These are phyloP conservation scores for Melanotaenia parkinsoni DNA, from an alignment of 2,797 vertebrate species.

Conservation along the genomic window DNA sequence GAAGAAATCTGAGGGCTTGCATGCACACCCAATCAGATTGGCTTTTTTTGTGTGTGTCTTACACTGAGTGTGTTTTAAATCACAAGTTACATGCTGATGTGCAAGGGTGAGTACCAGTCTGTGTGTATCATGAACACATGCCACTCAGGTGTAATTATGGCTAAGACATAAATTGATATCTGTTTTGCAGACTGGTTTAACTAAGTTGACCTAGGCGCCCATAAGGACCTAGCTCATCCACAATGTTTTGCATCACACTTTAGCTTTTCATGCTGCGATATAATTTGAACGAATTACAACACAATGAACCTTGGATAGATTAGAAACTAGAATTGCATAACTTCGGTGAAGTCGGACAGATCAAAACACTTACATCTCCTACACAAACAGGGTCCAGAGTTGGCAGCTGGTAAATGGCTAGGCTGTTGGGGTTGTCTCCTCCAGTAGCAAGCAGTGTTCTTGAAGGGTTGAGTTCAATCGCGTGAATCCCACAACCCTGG, in stretches of 20 bases:
- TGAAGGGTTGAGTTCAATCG: constrained; percentile 96
- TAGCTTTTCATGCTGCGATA: not conserved
- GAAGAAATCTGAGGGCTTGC: not conserved
- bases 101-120: too few species aligned
- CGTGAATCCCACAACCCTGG: constrained; percentile 97
- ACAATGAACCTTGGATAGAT: not conserved
- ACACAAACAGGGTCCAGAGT: constrained; percentile 97
- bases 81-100: too few species aligned
- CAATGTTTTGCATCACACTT: too few species aligned
- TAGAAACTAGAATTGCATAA: not conserved
- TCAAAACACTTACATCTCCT: constrained; percentile 91
- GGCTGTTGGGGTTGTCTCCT: constrained; percentile 98
- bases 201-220: too few species aligned
- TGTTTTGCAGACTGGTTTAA: too few species aligned
- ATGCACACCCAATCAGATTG: not conserved
- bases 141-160: too few species aligned
- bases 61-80: too few species aligned
- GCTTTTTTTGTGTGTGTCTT: not conserved
- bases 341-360: constrained; percentile 1
- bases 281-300: not conserved
- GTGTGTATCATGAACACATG: too few species aligned
- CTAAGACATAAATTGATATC: too few species aligned
- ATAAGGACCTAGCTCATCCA: not conserved
- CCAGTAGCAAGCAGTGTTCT: constrained; percentile 94
- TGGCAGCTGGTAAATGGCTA: constrained; percentile 95